Conservation (phyloP, 2,797 vertebrate genomes). For the Orientallactaga sibirica region DNA sequence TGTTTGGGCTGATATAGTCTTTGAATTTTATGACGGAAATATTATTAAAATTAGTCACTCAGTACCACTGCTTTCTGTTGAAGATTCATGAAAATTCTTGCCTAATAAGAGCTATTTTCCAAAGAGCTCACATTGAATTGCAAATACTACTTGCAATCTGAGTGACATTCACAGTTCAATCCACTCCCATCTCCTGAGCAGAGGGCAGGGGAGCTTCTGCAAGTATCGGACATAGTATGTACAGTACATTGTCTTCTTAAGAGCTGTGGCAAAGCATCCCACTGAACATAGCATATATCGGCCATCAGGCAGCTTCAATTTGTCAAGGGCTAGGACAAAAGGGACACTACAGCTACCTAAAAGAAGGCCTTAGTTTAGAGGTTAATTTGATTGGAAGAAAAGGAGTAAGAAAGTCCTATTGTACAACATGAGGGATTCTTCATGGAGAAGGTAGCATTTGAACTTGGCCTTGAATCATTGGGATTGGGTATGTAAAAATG, state of each 20-base stretch:
- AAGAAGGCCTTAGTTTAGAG: background rate
- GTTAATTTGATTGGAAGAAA: constrained; percentile 6
- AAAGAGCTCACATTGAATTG: constrained; percentile 81
- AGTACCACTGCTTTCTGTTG: constrained; percentile 62
- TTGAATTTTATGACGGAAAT: constrained; percentile 74
- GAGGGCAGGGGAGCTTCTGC: background rate
- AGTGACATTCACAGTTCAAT: constrained; percentile 66
- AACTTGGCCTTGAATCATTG: background rate
- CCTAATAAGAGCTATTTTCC: constrained; percentile 78
- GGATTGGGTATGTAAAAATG: background rate
- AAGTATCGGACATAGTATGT: background rate
- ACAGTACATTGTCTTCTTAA: background rate
- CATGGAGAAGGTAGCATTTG: constrained; percentile 7
- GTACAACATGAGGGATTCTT: background rate
- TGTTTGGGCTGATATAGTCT: constrained; percentile 58
- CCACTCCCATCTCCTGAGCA: constrained; percentile 1
- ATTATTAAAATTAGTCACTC: constrained; percentile 71
- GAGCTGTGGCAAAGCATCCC: background rate
- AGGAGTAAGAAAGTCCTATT: background rate
- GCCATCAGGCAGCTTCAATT: background rate
- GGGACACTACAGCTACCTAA: background rate
- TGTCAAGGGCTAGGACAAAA: background rate
- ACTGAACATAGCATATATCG: background rate
- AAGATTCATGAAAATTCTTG: constrained; percentile 69
- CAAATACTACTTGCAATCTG: constrained; percentile 76